A percentile compares a stretch with the other conserved stretches of the same genome.
Evolutionary conservation across 2,113 vertebrate genomes (phyloP).

Genomic region (Varanus salvator): DNA sequence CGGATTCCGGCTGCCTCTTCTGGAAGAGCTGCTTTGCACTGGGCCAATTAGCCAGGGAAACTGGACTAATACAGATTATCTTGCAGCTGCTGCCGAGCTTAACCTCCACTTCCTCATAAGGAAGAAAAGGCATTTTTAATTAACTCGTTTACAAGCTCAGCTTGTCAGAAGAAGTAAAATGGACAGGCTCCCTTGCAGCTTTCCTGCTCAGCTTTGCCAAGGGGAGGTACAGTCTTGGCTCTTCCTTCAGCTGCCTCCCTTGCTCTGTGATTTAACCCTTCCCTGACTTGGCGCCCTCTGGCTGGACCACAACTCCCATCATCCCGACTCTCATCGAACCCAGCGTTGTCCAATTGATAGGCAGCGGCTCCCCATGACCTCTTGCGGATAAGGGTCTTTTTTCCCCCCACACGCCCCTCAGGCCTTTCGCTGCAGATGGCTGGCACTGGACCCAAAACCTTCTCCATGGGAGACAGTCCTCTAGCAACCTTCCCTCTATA

Average conservation of each 20-base stretch:
- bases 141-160: not conserved
- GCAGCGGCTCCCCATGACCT: no score
- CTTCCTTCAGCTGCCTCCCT: no score
- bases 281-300: not conserved
- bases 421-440: no score
- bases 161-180: not conserved
- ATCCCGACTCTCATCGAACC: not conserved
- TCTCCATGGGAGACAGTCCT: no score
- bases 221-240: not conserved
- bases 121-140: not conserved
- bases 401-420: no score
- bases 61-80: constrained; percentile 1
- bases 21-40: not conserved
- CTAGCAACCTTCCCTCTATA: not conserved
- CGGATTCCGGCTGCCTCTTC: not conserved
- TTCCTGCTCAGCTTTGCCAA: no score
- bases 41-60: constrained; percentile 10
- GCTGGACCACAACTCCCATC: not conserved
- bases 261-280: not conserved
- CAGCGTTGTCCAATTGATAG: no score
- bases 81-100: not conserved
- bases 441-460: no score
- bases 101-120: constrained; percentile 9
- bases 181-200: not conserved
- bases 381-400: no score